Evolutionary conservation across 2,797 vertebrate genomes (phyloP), one percentile per base, ranked within the genome.

Genomic region (Pantherophis vulpinus): DNA sequence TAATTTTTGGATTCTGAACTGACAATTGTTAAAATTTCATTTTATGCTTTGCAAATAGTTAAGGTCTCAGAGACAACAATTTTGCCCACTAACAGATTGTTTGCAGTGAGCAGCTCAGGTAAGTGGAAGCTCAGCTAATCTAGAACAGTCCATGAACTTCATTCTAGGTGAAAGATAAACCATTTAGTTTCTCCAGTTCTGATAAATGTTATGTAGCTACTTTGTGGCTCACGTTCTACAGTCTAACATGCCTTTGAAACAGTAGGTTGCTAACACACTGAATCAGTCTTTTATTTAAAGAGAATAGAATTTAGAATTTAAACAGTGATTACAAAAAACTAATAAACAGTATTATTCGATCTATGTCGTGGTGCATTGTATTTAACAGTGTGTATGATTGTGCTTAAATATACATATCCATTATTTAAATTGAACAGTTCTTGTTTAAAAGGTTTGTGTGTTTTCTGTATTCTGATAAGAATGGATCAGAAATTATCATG

Each of bases 141-240:
- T 95, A 96, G 96, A 96, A 97, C 97, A 97, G 95, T 96, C 97
- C 95, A 90, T 97, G 97, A 97, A 97, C 97, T 97, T 95, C 90
- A 95, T 96, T 97, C 95, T 95, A 96, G 95, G 95, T 95, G 95
- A 96, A 97, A 97, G 97, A 98, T 98, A 98, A 98, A 95, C 92
- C 91, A 93, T 95, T 32, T 32, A 56, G 93, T 90, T 94, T 96
- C 97, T 97, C 91, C 90, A 96, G 95, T 94, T 95, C 94, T 93
- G 92, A 95, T 97, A 96, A 97, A 95, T 94, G 96, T 94, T 92
- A 94, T 70, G 60, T 89, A 97, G 61, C 96, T 95, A 94, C 96
- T 97, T 95, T 95, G 88, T 95, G 94, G 91, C 95, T 96, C 92
- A 92, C 27, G 86, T 90, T 86, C 91, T 63, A 91, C 93, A 94